Percentiles rank a stretch among this genome's conserved stretches.
These are phyloP conservation scores for Pemphigus obesinymphae DNA, from an alignment of 1,140 invertebrate genomes.

Conservation along the genomic window DNA sequence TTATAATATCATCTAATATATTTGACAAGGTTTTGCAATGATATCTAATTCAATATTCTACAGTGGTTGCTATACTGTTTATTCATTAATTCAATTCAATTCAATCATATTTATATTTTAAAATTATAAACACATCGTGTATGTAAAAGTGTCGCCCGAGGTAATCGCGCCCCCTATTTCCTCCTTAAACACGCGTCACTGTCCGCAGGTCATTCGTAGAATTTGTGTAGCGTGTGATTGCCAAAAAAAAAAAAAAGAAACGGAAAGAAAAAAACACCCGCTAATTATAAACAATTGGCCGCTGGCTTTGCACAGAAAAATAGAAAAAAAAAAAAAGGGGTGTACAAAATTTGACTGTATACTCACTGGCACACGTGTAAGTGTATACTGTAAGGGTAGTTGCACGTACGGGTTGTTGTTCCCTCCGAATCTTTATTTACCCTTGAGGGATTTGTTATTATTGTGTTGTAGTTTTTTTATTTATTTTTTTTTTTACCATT, in stretches of 20 bases:
- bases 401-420: not conserved
- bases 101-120: no score
- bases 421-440: slow-evolving; percentile 18
- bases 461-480: slow-evolving; percentile 5
- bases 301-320: not conserved
- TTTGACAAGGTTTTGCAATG: no score
- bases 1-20: no score
- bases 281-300: not conserved
- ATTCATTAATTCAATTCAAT: no score
- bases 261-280: not conserved
- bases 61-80: no score
- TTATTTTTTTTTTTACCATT: not conserved
- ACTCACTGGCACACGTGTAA: not conserved
- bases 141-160: no score
- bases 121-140: no score
- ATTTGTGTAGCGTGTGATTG: no score
- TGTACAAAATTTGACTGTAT: not conserved
- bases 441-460: slow-evolving; percentile 31
- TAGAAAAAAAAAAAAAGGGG: not conserved
- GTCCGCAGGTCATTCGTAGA: no score
- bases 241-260: not conserved
- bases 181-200: no score
- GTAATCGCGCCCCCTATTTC: no score
- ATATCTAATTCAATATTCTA: no score
- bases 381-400: not conserved